Percentiles rank a stretch among this genome's conserved stretches.
phyloP scores from a whole-genome alignment of 1,140 invertebrate genomes.

The Bombus huntii region DNA sequence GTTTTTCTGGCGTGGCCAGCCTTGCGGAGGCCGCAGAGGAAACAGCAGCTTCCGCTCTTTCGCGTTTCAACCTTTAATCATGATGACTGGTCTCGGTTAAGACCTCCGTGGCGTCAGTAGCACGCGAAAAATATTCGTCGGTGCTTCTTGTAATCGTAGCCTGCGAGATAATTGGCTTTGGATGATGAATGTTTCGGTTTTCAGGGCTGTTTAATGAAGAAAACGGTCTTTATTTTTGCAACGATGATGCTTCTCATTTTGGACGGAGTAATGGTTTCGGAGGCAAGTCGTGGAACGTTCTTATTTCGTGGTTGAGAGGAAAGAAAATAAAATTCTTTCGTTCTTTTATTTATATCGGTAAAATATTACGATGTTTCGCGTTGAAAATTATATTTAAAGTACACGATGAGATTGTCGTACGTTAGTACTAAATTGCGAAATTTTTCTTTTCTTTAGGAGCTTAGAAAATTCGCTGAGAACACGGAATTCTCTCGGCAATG shows the following conservation, averaged over 20 bases:
- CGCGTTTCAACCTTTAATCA: constrained; percentile 58
- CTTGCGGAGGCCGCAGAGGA: constrained; percentile 64
- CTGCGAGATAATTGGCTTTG: not conserved
- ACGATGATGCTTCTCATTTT: not conserved
- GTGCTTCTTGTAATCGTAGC: not conserved
- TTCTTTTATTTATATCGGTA: too few relatives aligned
- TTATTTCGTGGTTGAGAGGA: too few relatives aligned
- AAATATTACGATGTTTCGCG: too few relatives aligned
- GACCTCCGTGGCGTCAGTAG: not conserved
- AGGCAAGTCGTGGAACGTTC: not conserved
- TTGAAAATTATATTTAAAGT: too few relatives aligned
- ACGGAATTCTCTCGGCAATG: too few relatives aligned
- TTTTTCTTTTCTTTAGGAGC: too few relatives aligned
- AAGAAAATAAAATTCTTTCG: too few relatives aligned
- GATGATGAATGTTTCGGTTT: not conserved
- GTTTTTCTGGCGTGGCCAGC: constrained; percentile 37
- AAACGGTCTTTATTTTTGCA: not conserved
- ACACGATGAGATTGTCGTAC: too few relatives aligned
- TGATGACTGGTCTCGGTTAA: constrained; percentile 21
- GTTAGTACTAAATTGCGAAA: too few relatives aligned
- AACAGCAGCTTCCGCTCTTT: constrained; percentile 51
- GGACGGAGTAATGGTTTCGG: not conserved
- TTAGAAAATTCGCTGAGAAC: too few relatives aligned
- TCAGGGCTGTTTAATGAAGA: not conserved
- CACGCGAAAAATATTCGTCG: not conserved